These are phyloP conservation scores for Alfaro cultratus DNA, from an alignment of 2,797 vertebrate species.

Conservation along the genomic window DNA sequence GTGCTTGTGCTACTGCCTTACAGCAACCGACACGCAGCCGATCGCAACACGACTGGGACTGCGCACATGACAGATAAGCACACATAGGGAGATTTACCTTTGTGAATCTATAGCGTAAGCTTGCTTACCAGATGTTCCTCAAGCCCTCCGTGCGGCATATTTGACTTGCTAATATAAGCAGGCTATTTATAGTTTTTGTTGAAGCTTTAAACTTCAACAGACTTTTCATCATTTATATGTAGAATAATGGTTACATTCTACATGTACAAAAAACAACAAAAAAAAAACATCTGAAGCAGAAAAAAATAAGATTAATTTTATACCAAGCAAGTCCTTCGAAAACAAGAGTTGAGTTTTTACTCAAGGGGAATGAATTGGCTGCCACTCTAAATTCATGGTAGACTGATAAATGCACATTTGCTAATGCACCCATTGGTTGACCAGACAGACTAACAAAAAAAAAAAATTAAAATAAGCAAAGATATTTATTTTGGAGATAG, in stretches of 20 bases:
- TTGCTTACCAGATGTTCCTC: slow-evolving; percentile 57
- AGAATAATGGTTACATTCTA: slow-evolving; percentile 17
- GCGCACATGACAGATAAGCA: slow-evolving; percentile 55
- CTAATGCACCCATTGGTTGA: slow-evolving; percentile 6
- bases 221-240: slow-evolving; percentile 14
- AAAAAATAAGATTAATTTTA: neutral
- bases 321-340: slow-evolving; percentile 28
- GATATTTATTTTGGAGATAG: slow-evolving; percentile 42
- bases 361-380: neutral
- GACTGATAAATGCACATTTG: slow-evolving; percentile 8
- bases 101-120: slow-evolving; percentile 26
- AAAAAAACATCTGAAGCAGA: too few relatives aligned
- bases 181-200: slow-evolving; percentile 41
- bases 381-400: slow-evolving; percentile 10
- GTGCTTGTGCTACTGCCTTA: slow-evolving; percentile 49
- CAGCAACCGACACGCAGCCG: slow-evolving; percentile 62
- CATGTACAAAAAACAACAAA: neutral
- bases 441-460: neutral
- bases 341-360: slow-evolving; percentile 13
- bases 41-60: slow-evolving; percentile 48
- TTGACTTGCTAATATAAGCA: slow-evolving; percentile 60
- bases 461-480: slow-evolving; percentile 16
- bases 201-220: slow-evolving; percentile 30
- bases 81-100: slow-evolving; percentile 53
- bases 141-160: slow-evolving; percentile 39